phyloP scores from a whole-genome alignment of 2,797 vertebrate genomes.

The Dipus sagitta region DNA sequence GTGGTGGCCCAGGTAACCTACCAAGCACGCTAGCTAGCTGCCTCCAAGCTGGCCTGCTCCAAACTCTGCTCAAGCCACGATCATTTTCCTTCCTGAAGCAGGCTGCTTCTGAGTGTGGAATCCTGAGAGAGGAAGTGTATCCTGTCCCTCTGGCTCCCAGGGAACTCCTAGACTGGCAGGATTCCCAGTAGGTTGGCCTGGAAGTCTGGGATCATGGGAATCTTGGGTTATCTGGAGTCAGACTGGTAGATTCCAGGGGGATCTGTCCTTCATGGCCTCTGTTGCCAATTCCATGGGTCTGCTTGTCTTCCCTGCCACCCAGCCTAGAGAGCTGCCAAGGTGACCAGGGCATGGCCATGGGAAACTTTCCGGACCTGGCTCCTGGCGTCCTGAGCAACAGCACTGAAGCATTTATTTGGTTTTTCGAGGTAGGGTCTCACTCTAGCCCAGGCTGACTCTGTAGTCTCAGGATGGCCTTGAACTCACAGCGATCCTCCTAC shows the following conservation, averaged over 20 bases:
- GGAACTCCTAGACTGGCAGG: slow-evolving; percentile 50
- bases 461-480: too few relatives aligned
- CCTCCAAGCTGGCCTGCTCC: neutral
- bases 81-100: slow-evolving; percentile 53
- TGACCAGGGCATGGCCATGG: neutral
- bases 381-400: neutral
- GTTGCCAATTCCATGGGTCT: neutral
- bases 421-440: too few relatives aligned
- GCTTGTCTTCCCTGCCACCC: neutral
- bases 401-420: neutral
- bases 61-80: neutral
- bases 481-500: too few relatives aligned
- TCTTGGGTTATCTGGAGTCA: neutral
- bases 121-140: slow-evolving; percentile 59
- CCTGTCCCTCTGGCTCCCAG: slow-evolving; percentile 54
- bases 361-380: neutral
- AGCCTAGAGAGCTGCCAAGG: too few relatives aligned
- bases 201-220: slow-evolving; percentile 31
- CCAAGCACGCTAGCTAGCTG: neutral
- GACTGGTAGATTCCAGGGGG: neutral
- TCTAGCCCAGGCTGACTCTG: too few relatives aligned
- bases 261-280: neutral
- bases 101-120: neutral
- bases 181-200: slow-evolving; percentile 48
- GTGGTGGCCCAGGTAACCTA: neutral